A percentile compares a stretch with the other conserved stretches of the same genome.
phyloP scores from a whole-genome alignment of 1,140 invertebrate species.

The Drosophila ambigua region DNA sequence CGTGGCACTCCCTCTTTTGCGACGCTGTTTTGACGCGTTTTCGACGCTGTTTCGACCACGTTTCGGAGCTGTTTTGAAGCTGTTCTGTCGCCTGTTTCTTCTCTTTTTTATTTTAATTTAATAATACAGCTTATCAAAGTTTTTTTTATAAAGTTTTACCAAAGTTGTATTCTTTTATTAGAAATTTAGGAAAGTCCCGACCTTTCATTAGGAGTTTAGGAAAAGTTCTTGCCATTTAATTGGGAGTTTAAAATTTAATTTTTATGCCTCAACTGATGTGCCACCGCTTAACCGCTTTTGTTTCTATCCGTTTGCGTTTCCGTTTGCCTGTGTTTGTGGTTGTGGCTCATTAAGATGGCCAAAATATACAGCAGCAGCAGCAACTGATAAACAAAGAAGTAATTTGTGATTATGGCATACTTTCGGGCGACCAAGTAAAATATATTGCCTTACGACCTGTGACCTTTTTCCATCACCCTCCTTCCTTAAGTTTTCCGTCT shows the following conservation, averaged over 20 bases:
- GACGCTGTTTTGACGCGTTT: no score
- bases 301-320: no score
- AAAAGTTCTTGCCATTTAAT: no score
- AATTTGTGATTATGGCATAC: conserved; percentile 50
- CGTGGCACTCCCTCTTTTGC: not conserved
- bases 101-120: conserved; percentile 41
- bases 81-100: not conserved
- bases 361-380: not conserved
- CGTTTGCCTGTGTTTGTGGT: conserved; percentile 9
- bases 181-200: conserved; percentile 17
- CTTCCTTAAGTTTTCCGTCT: conserved; percentile 22
- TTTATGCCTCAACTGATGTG: no score
- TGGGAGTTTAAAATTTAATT: no score
- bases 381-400: conserved; percentile 43
- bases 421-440: conserved; percentile 42
- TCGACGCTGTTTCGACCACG: no score
- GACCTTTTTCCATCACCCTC: conserved; percentile 1
- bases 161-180: conserved; percentile 47
- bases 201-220: not conserved
- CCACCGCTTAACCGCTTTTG: no score
- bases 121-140: conserved; percentile 48
- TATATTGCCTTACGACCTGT: conserved; percentile 12
- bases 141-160: not conserved
- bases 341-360: conserved; percentile 33
- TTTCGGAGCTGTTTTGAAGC: not conserved